Conservation (phyloP, 2,113 vertebrate species). For the Callocephalon fimbriatum region DNA sequence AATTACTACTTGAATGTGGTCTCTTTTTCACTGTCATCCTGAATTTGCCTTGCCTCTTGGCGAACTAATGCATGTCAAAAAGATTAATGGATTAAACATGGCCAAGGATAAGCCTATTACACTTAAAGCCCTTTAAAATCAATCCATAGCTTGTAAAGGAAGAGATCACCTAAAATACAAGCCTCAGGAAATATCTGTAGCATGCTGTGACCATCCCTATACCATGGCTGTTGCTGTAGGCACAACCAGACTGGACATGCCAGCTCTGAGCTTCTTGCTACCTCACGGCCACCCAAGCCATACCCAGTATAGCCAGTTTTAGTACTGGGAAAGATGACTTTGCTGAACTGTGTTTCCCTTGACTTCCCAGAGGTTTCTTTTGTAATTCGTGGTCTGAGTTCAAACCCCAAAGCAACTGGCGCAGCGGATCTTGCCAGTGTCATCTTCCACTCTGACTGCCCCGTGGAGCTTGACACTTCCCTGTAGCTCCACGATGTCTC, state of each 20-base stretch:
- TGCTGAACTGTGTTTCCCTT: background rate
- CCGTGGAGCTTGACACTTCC: background rate
- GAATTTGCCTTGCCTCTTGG: slow-evolving; percentile 39
- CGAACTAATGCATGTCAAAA: slow-evolving; percentile 45
- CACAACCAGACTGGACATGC: background rate
- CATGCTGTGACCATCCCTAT: background rate
- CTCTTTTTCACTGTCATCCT: slow-evolving; percentile 57
- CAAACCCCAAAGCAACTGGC: fast-evolving
- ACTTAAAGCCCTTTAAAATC: slow-evolving; percentile 55
- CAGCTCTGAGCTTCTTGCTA: background rate
- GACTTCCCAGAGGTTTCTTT: background rate
- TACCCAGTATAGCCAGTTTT: background rate
- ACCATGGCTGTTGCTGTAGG: background rate
- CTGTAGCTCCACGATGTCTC: background rate
- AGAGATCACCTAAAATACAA: slow-evolving; percentile 46
- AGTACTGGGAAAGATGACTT: background rate
- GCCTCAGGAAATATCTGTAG: background rate
- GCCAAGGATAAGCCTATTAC: slow-evolving; percentile 55
- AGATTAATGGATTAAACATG: slow-evolving; percentile 67
- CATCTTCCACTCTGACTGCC: background rate
- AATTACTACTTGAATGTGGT: slow-evolving; percentile 29
- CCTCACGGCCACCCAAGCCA: background rate
- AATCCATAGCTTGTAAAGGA: slow-evolving; percentile 52
- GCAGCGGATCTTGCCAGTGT: background rate
- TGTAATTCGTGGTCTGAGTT: background rate